Evolutionary conservation across 2,888 invertebrate species (phyloP), one percentile per base, ranked within the genome.

Genomic region (Microctonus brassicae): DNA sequence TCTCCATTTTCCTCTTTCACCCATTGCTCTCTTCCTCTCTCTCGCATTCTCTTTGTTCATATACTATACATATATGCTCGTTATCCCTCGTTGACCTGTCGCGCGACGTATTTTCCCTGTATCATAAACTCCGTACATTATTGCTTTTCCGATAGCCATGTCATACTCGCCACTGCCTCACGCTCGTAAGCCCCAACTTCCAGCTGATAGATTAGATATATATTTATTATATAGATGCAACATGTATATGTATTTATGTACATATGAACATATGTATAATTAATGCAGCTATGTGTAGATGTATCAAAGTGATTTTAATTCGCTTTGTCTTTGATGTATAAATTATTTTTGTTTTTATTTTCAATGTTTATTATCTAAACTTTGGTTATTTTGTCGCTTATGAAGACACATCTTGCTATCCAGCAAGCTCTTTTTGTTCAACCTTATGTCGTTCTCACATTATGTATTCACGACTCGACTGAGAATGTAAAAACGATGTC

Each of bases 81-180:
- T 74, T 73, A 71, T 75, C 70, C 66, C 47, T 17, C 47, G 47
- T 47, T 47, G 55, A 70, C 66, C 73, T 75, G 62, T 20, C 60
- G 77, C 78, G 79, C 82, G 80, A 80, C 78, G 77, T 80, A 81
- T 78, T 73, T 70, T 66, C 73, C 69, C 76, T 77, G 81, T 79
- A 81, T 83, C 84, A 79, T 84, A 85, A 84, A 85, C 82, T 87
- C 83, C 82, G 82, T 86, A 86, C 86, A 86, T 86, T 86, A 86
- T 87, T 86, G 87, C 86, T 86, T 87, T 83, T 82, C 84, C 85
- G 83, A 84, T 84, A 84, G 80, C 82, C 81, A 80, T 80, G 82
- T 84, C 81, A 79, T 81, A 81, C 79, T 80, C 73, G 76, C 76
- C 70, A 78, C 76, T 75, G 76, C 76, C 57, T 79, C 79, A 79